phyloP scores from a whole-genome alignment of 1,140 invertebrate genomes.

The Glossosoma conforme region DNA sequence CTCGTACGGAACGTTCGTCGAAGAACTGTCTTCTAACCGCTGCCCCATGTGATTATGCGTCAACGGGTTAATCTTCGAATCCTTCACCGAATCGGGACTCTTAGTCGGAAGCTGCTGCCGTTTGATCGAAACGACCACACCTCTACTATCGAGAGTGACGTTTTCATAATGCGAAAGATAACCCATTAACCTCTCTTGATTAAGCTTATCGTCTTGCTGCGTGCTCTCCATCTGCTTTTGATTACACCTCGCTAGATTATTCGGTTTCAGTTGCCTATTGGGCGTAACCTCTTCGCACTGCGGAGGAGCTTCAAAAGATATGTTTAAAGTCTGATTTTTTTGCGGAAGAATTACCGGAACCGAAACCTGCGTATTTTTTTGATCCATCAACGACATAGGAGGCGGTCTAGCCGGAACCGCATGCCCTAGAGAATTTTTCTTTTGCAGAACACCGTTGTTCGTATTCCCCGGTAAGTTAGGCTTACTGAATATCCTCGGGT shows the following conservation, averaged over 20 bases:
- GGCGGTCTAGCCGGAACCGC: conserved; percentile 5
- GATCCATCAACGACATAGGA: too few species aligned
- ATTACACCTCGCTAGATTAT: conserved; percentile 1
- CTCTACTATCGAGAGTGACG: conserved; percentile 37
- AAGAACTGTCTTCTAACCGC: conserved; percentile 44
- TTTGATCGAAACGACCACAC: conserved; percentile 28
- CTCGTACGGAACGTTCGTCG: conserved; percentile 63
- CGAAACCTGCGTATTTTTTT: too few species aligned
- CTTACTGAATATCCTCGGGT: conserved; percentile 29
- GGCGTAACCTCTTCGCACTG: too few species aligned
- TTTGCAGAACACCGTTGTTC: neutral
- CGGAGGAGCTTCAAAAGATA: too few species aligned
- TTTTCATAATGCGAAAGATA: conserved; percentile 42
- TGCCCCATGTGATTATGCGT: conserved; percentile 48
- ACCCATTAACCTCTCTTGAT: conserved; percentile 1
- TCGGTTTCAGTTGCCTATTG: neutral
- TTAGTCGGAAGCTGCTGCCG: conserved; percentile 6
- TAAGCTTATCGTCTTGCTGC: conserved; percentile 1
- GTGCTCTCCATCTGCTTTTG: neutral
- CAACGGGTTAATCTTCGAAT: conserved; percentile 43
- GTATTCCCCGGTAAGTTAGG: conserved; percentile 10
- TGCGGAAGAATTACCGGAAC: conserved; percentile 8
- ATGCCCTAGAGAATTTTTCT: neutral
- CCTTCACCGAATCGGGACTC: neutral
- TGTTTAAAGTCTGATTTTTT: too few species aligned